Percentiles rank a stretch among this genome's conserved stretches.
Evolutionary conservation across 2,113 vertebrate genomes (phyloP).

Genomic region (Melanostigma gelatinosum): DNA sequence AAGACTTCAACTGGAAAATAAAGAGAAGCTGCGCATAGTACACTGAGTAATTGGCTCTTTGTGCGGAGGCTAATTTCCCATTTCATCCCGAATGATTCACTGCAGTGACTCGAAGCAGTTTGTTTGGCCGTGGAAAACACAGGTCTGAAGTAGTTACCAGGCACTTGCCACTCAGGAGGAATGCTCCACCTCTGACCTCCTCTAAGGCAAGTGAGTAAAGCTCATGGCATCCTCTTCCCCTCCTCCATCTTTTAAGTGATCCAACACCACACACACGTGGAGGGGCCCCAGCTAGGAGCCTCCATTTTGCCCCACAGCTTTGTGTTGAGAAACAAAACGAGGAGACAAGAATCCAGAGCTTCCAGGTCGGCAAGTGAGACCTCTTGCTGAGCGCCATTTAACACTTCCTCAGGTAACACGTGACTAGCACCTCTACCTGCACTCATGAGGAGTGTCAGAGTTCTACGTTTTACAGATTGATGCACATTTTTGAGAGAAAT

Average conservation of each 20-base stretch:
- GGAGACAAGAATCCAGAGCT: conserved; percentile 61
- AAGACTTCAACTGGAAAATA: conserved; percentile 3
- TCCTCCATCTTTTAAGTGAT: conserved; percentile 71
- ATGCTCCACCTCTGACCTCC: conserved; percentile 74
- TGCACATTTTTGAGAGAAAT: not conserved
- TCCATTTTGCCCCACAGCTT: conserved; percentile 69
- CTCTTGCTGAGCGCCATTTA: not conserved
- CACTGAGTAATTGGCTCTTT: conserved; percentile 28
- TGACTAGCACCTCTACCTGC: not conserved
- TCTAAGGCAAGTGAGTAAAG: conserved; percentile 70
- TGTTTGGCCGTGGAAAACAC: conserved; percentile 2
- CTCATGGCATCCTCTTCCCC: conserved; percentile 61
- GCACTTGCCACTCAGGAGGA: conserved; percentile 59
- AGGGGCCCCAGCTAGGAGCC: conserved; percentile 59
- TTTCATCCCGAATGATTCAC: conserved; percentile 18
- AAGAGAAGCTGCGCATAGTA: not conserved
- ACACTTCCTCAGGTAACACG: not conserved
- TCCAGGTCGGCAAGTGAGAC: conserved; percentile 47
- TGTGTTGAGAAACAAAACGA: conserved; percentile 66
- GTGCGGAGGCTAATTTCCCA: conserved; percentile 8
- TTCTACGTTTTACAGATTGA: not conserved
- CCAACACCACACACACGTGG: conserved; percentile 77
- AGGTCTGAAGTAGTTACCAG: conserved; percentile 42
- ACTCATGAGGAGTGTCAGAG: not conserved
- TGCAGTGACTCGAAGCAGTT: conserved; percentile 11